Conservation (phyloP, 2,113 vertebrate genomes). For the Sclerurus mexicanus region DNA sequence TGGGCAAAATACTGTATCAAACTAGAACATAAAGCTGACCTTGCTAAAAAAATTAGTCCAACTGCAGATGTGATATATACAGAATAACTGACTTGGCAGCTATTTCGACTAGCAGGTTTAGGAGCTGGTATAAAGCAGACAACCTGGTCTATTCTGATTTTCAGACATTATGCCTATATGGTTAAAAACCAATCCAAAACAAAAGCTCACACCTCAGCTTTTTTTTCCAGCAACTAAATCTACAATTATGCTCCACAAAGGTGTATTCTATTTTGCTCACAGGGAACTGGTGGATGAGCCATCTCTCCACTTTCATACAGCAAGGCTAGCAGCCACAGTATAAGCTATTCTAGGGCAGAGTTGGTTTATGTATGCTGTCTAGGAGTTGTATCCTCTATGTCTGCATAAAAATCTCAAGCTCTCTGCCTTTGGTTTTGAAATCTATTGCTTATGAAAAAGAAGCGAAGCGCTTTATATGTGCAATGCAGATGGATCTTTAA, state of each 20-base stretch:
- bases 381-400: neutral
- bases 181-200: neutral
- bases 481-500: neutral
- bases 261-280: neutral
- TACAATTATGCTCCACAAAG: neutral
- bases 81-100: neutral
- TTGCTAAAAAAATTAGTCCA: neutral
- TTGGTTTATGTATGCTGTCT: neutral
- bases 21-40: neutral
- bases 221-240: neutral
- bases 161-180: neutral
- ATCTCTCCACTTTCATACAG: neutral
- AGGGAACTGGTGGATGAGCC: neutral
- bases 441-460: neutral
- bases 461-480: neutral
- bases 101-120: neutral
- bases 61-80: neutral
- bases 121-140: neutral
- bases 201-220: neutral
- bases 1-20: neutral
- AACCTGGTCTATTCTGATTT: neutral
- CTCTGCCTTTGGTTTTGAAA: neutral
- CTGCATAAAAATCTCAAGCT: neutral
- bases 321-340: neutral
- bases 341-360: neutral